Evolutionary conservation across 2,888 invertebrate genomes (phyloP).

Genomic region (Phyllotreta striolata): DNA sequence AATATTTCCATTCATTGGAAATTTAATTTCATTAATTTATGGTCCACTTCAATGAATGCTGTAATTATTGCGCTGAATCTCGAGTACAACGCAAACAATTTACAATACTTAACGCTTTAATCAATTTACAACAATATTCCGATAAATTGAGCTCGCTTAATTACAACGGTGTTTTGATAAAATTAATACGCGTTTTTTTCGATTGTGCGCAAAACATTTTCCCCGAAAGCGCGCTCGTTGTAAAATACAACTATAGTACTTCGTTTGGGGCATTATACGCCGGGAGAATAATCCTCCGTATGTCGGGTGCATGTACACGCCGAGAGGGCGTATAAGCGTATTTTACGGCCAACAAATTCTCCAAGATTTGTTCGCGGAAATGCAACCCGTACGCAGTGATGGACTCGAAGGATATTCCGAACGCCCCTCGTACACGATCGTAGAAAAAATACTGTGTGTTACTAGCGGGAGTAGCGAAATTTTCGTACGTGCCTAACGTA

Average conservation of each 20-base stretch:
- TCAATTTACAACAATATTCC: no score
- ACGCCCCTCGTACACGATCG: no score
- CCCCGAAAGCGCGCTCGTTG: conserved; percentile 6
- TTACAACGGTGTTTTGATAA: no score
- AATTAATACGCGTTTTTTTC: no score
- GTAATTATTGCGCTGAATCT: no score
- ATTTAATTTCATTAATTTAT: no score
- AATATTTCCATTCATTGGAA: no score
- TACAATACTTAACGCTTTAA: no score
- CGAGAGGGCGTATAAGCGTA: conserved; percentile 25
- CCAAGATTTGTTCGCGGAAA: conserved; percentile 28
- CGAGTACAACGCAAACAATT: no score
- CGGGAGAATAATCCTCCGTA: conserved; percentile 30
- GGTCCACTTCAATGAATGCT: no score
- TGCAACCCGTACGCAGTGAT: conserved; percentile 21
- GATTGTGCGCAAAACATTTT: no score
- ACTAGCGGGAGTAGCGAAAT: conserved; percentile 6
- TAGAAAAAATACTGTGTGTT: conserved; percentile 1
- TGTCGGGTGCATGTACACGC: conserved; percentile 34
- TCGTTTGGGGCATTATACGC: conserved; percentile 8
- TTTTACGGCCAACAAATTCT: conserved; percentile 39
- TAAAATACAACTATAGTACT: conserved; percentile 13
- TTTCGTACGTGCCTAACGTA: not conserved
- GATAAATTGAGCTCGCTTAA: no score
- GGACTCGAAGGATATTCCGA: not conserved